Evolutionary conservation across 2,113 vertebrate species (phyloP).

Genomic region (Phylloscopus trochilus): DNA sequence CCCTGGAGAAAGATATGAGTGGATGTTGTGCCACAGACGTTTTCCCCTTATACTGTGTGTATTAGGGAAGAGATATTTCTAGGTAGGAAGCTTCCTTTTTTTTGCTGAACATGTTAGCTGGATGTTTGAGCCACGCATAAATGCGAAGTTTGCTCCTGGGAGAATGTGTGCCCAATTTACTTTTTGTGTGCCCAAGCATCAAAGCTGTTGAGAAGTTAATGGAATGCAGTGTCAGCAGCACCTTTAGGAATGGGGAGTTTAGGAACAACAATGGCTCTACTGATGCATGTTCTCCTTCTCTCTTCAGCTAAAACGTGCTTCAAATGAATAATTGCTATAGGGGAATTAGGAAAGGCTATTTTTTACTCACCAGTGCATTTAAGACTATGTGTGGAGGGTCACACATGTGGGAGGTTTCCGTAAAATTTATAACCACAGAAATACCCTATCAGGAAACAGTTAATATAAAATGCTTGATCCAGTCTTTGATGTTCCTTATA

Average conservation of each 20-base stretch:
- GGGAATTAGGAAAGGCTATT: background rate
- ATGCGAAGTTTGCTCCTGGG: background rate
- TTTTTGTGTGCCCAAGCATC: background rate
- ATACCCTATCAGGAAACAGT: background rate
- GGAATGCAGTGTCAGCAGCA: conserved; percentile 1
- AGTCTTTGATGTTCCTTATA: background rate
- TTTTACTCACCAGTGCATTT: background rate
- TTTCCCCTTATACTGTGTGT: background rate
- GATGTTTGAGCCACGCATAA: background rate
- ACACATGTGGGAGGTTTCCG: background rate
- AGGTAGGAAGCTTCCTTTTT: background rate
- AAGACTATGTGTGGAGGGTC: background rate
- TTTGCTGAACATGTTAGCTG: background rate
- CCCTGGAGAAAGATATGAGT: background rate
- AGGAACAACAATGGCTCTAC: background rate
- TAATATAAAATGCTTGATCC: background rate
- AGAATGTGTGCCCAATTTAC: background rate
- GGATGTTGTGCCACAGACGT: background rate
- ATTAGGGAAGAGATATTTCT: background rate
- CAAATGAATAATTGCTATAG: background rate
- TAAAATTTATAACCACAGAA: background rate
- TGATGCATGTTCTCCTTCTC: background rate
- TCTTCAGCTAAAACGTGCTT: background rate
- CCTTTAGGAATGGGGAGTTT: background rate
- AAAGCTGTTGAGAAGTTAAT: background rate